Base-by-base conservation (phyloP, 2,888 invertebrate genomes). In the Hybos culiciformis region DNA sequence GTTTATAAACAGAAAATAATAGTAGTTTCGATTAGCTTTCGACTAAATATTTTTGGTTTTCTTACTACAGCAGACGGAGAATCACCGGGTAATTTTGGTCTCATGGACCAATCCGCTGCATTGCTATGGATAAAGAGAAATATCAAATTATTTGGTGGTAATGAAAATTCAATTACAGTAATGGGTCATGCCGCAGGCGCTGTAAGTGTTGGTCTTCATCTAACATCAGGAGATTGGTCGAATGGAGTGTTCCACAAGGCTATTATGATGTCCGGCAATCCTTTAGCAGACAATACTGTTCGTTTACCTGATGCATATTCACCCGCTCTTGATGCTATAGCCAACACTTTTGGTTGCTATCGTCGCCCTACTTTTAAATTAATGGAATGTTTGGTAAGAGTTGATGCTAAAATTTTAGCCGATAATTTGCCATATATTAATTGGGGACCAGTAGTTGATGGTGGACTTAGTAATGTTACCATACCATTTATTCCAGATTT, bases 141-240 rank as follows among this genome's bases (percentile, higher is more conserved):
- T 56, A 84, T 86, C 12, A 74, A 74, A 45, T 63, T 69, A 32
- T 87, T 87, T 54, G 81, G 80, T 4, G 87, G 87, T 0, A 77
- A 84, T 50, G 73, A 80, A 0, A 73, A 77, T 20, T 82, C 83
- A 48, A 76, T 87, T 11, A 79, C 80, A 44, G 70, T 86, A 39
- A 80, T 82, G 64, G 87, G 87, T 0, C 85, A 86, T 56, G 83
- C 83, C 32, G 75, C 84, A 0, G 87, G 87, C 0, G 83, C 82
- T 2, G 72, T 80, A 3, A 85, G 86, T 57, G 80, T 83, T 5
- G 83, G 81, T 1, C 64, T 87, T 2, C 87, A 87, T 60, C 68
- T 85, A 58, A 68, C 82, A 24, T 78, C 79, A 3, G 63, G 66
- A 4, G 70, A 74, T 41, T 73, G 74, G 60, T 79, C 80, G 1